A percentile compares a stretch with the other conserved stretches of the same genome.
These are phyloP conservation scores for Molorchus minor DNA, from an alignment of 2,888 invertebrate species.

Conservation along the genomic window DNA sequence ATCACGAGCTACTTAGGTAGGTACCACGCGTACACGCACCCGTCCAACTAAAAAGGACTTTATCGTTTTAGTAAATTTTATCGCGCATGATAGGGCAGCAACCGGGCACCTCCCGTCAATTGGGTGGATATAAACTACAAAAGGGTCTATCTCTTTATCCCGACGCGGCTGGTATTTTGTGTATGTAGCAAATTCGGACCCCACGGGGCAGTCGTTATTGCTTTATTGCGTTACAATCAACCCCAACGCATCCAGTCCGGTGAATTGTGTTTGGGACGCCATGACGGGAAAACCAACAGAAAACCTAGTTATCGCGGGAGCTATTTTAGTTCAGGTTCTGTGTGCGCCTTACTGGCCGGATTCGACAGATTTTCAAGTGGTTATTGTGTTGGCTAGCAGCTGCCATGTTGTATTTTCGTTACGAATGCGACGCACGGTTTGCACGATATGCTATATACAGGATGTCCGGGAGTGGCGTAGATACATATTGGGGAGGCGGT, in stretches of 20 bases:
- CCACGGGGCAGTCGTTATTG: slow-evolving; percentile 22
- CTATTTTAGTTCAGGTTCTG: slow-evolving; percentile 6
- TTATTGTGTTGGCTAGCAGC: slow-evolving; percentile 50
- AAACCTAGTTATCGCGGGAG: slow-evolving; percentile 9
- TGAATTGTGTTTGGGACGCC: slow-evolving; percentile 7
- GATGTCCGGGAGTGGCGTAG: no score
- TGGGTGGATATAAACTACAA: slow-evolving; percentile 33
- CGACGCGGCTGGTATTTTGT: slow-evolving; percentile 28
- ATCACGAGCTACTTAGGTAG: not conserved
- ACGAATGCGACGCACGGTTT: no score
- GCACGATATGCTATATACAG: no score
- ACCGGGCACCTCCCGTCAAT: slow-evolving; percentile 38
- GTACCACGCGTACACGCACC: not conserved
- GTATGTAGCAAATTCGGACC: slow-evolving; percentile 34
- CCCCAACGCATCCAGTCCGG: slow-evolving; percentile 7
- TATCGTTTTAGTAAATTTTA: slow-evolving; percentile 37
- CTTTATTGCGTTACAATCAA: slow-evolving; percentile 26
- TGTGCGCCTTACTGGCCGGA: slow-evolving; percentile 32
- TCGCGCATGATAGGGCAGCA: slow-evolving; percentile 20
- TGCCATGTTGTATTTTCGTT: slow-evolving; percentile 25
- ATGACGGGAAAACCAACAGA: slow-evolving; percentile 21
- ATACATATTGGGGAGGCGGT: no score
- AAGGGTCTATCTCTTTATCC: slow-evolving; percentile 36
- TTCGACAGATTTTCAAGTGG: slow-evolving; percentile 52
- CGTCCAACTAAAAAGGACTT: slow-evolving; percentile 37